These are phyloP conservation scores for Pelodytes ibericus DNA, from an alignment of 2,797 vertebrate genomes.

Conservation along the genomic window DNA sequence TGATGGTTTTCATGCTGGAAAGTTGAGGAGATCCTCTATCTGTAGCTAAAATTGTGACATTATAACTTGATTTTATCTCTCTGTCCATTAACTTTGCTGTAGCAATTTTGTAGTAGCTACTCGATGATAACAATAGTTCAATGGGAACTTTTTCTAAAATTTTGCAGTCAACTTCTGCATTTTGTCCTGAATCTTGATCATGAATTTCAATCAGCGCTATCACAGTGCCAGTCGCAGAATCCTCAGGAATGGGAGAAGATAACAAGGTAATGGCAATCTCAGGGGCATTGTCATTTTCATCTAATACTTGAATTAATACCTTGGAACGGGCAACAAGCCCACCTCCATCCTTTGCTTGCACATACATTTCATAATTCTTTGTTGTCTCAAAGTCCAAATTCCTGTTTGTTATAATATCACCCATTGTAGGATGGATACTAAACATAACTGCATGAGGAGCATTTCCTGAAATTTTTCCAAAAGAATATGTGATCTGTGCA, in stretches of 20 bases:
- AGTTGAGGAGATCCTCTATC: constrained; percentile 67
- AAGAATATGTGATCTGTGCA: constrained; percentile 51
- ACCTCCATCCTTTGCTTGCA: constrained; percentile 54
- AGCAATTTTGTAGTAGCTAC: constrained; percentile 71
- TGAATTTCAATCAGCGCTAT: constrained; percentile 72
- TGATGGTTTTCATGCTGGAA: constrained; percentile 59
- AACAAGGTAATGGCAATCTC: constrained; percentile 69
- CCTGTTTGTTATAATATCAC: constrained; percentile 48
- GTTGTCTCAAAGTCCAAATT: constrained; percentile 60
- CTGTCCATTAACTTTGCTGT: constrained; percentile 66
- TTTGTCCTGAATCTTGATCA: constrained; percentile 73
- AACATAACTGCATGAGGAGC: constrained; percentile 25
- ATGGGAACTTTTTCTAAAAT: constrained; percentile 67
- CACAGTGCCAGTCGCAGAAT: constrained; percentile 69
- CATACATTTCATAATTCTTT: constrained; percentile 53
- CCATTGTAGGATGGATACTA: constrained; percentile 17
- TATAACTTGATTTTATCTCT: constrained; percentile 66
- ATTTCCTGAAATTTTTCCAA: constrained; percentile 26
- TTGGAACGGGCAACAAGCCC: constrained; percentile 42
- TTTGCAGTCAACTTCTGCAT: constrained; percentile 69
- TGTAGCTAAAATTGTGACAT: constrained; percentile 68
- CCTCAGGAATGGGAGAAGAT: constrained; percentile 67
- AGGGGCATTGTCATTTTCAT: constrained; percentile 61
- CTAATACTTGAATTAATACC: constrained; percentile 32
- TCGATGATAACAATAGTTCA: constrained; percentile 66